Conservation (phyloP, 2,113 vertebrate genomes). For the Laticauda colubrina region DNA sequence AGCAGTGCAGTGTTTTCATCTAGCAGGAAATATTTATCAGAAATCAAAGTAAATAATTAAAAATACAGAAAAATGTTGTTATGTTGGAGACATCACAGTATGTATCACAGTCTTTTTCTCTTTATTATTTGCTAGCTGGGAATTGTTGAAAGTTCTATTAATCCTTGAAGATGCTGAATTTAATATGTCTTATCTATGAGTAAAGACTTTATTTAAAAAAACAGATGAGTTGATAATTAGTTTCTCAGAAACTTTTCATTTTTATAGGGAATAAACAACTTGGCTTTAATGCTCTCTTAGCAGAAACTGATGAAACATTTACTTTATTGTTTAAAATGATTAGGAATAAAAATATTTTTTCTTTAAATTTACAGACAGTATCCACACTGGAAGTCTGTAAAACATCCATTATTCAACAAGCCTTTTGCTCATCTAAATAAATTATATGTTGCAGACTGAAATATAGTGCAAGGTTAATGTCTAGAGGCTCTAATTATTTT, state of each 20-base stretch:
- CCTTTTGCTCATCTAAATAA: constrained; percentile 13
- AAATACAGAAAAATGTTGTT: not conserved
- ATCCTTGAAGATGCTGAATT: not conserved
- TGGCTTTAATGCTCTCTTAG: constrained; percentile 40
- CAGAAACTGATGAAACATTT: constrained; percentile 51
- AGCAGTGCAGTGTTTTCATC: rapidly evolving
- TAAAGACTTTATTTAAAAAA: constrained; percentile 29
- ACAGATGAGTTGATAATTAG: constrained; percentile 48
- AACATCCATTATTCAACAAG: not conserved
- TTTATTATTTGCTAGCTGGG: rapidly evolving
- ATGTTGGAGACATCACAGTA: rapidly evolving
- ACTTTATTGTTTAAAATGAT: constrained; percentile 20
- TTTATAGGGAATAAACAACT: constrained; percentile 40
- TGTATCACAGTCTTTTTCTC: not conserved
- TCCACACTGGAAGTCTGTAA: constrained; percentile 1
- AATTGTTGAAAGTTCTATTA: constrained; percentile 9
- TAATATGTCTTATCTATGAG: constrained; percentile 15
- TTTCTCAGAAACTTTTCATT: constrained; percentile 43
- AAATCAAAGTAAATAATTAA: not conserved
- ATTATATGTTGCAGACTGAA: not conserved
- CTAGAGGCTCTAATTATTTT: constrained; percentile 10
- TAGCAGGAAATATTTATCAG: rapidly evolving
- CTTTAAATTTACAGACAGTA: not conserved
- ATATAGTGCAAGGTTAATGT: not conserved
- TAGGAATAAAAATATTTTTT: not conserved